These are phyloP conservation scores for Esox masquinongy DNA, from an alignment of 2,797 vertebrate genomes.

Conservation along the genomic window DNA sequence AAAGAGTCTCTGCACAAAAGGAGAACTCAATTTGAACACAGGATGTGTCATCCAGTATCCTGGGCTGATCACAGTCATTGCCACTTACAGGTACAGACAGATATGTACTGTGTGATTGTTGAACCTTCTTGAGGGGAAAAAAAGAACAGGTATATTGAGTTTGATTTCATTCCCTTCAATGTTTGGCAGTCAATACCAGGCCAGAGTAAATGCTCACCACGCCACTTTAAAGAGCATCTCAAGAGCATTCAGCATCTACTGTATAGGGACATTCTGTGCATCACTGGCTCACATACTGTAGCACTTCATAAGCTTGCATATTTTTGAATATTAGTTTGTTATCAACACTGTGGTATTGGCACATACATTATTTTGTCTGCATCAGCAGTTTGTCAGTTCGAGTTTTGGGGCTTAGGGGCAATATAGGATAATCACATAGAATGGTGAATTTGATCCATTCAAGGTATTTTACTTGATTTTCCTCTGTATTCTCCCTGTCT, in stretches of 20 bases:
- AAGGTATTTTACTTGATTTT: neutral
- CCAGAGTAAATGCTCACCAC: neutral
- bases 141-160: neutral
- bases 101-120: neutral
- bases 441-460: conserved; percentile 1
- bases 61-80: neutral
- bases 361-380: neutral
- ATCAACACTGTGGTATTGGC: neutral
- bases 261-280: neutral
- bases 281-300: neutral
- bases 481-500: neutral
- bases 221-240: neutral
- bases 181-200: neutral
- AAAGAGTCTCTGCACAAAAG: too few relatives aligned
- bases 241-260: neutral
- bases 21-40: too few relatives aligned
- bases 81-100: neutral
- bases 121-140: neutral
- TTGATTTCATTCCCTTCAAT: neutral
- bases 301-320: too few relatives aligned
- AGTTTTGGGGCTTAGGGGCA: neutral
- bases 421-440: neutral
- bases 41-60: neutral
- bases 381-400: neutral
- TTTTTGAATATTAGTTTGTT: too few relatives aligned